A percentile compares a stretch with the other conserved stretches of the same genome.
Conservation (phyloP, 1,140 invertebrate species). For the Micrasema longulum region DNA sequence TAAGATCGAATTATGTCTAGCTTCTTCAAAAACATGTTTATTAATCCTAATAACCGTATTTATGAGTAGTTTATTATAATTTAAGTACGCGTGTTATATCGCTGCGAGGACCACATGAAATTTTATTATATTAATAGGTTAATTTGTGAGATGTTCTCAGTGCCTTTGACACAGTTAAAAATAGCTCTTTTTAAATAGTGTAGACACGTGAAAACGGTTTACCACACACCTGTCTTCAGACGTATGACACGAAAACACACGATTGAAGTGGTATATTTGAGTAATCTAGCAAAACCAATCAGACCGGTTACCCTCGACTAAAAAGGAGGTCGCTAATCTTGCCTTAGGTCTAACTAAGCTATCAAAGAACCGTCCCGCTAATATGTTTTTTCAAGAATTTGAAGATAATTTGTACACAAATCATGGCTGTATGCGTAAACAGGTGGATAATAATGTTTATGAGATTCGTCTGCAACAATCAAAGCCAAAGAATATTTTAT, state of each 20-base stretch:
- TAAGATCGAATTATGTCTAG: too few relatives aligned
- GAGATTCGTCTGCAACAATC: slow-evolving; percentile 25
- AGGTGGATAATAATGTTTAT: slow-evolving; percentile 25
- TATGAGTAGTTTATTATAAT: too few relatives aligned
- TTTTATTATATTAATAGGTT: too few relatives aligned
- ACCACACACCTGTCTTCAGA: slow-evolving; percentile 3
- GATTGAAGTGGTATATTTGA: slow-evolving; percentile 7
- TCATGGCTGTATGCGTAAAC: slow-evolving; percentile 1
- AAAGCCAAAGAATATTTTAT: too few relatives aligned
- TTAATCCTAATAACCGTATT: too few relatives aligned
- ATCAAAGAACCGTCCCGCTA: slow-evolving; percentile 19
- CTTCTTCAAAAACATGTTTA: too few relatives aligned
- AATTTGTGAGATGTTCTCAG: too few relatives aligned
- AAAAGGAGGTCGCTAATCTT: slow-evolving; percentile 36
- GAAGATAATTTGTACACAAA: slow-evolving; percentile 14
- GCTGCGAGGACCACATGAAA: too few relatives aligned
- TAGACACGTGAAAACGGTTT: slow-evolving; percentile 3
- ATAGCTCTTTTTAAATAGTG: background rate
- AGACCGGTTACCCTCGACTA: slow-evolving; percentile 22
- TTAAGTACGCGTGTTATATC: too few relatives aligned
- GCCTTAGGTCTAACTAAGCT: slow-evolving; percentile 30
- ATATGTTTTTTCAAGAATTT: slow-evolving; percentile 19
- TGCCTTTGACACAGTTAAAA: slow-evolving; percentile 3
- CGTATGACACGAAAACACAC: slow-evolving; percentile 10
- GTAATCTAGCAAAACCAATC: slow-evolving; percentile 29